These are phyloP conservation scores for Manacus vitellinus DNA, from an alignment of 2,113 vertebrate genomes.

Conservation along the genomic window DNA sequence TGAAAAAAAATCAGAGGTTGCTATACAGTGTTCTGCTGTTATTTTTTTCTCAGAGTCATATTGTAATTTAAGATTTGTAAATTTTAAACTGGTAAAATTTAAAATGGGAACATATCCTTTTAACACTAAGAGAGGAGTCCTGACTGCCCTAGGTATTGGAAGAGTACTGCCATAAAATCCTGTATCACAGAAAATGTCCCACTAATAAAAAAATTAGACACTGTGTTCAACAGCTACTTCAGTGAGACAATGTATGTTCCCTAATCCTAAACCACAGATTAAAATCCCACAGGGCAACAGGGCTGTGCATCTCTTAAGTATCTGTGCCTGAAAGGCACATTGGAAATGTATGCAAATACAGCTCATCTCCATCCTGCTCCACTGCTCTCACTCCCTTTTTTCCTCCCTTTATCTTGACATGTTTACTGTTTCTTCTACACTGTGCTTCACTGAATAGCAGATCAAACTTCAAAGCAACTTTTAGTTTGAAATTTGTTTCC, in stretches of 20 bases:
- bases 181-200: accelerated
- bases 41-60: neutral
- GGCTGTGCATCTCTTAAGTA: neutral
- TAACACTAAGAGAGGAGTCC: neutral
- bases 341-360: conserved; percentile 16
- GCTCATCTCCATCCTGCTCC: neutral
- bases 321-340: neutral
- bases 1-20: neutral
- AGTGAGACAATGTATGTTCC: neutral
- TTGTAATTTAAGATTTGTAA: neutral
- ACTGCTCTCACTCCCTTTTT: neutral
- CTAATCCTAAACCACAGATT: neutral
- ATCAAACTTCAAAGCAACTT: conserved; percentile 69
- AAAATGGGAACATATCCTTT: neutral
- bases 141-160: neutral
- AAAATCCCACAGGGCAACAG: neutral
- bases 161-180: neutral
- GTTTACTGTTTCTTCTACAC: conserved; percentile 45
- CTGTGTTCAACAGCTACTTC: neutral
- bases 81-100: neutral
- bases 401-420: conserved; percentile 46
- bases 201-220: neutral
- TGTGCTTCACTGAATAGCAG: conserved; percentile 37
- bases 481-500: conserved; percentile 61
- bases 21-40: neutral